Conservation (phyloP, 2,113 vertebrate genomes). For the Calypte anna region DNA sequence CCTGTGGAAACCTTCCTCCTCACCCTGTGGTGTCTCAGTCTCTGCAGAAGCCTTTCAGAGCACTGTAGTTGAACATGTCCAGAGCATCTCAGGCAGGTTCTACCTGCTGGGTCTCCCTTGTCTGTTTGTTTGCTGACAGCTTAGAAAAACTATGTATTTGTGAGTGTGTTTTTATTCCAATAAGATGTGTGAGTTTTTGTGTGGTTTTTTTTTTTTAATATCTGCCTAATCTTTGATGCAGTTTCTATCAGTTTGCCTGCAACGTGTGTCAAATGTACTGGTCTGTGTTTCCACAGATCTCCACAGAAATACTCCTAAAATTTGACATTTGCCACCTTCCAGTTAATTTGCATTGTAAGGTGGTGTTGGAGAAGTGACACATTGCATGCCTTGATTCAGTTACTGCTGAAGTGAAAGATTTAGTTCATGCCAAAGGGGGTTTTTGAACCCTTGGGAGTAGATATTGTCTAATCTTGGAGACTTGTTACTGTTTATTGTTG, state of each 20-base stretch:
- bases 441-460: not conserved
- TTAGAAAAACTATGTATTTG: not conserved
- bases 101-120: not conserved
- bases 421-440: not conserved
- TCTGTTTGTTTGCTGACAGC: not conserved
- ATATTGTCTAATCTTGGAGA: not conserved
- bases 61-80: not conserved
- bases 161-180: not conserved
- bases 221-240: not conserved
- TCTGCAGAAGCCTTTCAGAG: not conserved
- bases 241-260: not conserved
- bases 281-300: not conserved
- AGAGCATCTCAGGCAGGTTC: not conserved
- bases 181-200: no score
- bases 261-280: not conserved
- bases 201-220: not conserved
- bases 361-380: not conserved
- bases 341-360: not conserved
- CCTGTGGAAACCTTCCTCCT: not conserved
- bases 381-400: rapidly evolving
- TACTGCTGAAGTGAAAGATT: not conserved
- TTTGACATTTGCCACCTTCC: not conserved
- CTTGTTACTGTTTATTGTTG: not conserved
- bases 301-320: not conserved
- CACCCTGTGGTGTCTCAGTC: not conserved